Evolutionary conservation across 1,140 invertebrate species (phyloP), one percentile per base, ranked within the genome.

Genomic region (Drosophila mojavensis): DNA sequence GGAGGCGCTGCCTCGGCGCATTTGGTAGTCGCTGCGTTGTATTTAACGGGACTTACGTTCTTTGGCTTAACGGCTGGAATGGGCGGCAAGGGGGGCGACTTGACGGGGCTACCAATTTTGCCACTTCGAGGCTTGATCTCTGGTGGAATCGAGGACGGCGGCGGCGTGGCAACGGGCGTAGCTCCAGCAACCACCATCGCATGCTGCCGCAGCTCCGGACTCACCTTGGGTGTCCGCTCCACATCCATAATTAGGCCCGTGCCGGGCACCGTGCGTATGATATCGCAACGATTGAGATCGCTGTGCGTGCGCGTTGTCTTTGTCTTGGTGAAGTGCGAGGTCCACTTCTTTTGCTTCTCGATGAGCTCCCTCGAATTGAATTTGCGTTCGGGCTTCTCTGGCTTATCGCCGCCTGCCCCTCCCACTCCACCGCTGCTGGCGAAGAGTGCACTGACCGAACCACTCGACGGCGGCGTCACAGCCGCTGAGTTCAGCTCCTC

Each of bases 311-410:
- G 93, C 62, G 93, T 93, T 3, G 94, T 93, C 73, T 95, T 93
- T 13, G 95, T 94, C 92, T 96, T 97, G 24, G 95, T 96, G 89
- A 98, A 98, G 92, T 98, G 97, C 50, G 96, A 96, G 3, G 97
- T 97, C 97, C 97, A 98, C 92, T 98, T 98, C 83, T 96, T 95
- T 79, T 97, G 97, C 80, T 97, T 97, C 91, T 98, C 97, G 45
- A 98, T 97, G 11, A 98, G 92, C 91, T 97, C 97, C 60, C 96
- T 95, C 7, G 95, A 96, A 80, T 97, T 97, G 67, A 97, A 95
- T 78, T 96, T 95, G 33, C 96, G 93, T 89, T 97, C 96, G 1
- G 96, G 96, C 92, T 97, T 97, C 69, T 97, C 96, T 0, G 96
- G 96, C 64, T 94, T 94, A 9, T 94, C 94, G 0, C 33, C 81